Percentiles rank a stretch among this genome's conserved stretches.
Conservation (phyloP, 2,797 vertebrate genomes). For the Mycteria americana region DNA sequence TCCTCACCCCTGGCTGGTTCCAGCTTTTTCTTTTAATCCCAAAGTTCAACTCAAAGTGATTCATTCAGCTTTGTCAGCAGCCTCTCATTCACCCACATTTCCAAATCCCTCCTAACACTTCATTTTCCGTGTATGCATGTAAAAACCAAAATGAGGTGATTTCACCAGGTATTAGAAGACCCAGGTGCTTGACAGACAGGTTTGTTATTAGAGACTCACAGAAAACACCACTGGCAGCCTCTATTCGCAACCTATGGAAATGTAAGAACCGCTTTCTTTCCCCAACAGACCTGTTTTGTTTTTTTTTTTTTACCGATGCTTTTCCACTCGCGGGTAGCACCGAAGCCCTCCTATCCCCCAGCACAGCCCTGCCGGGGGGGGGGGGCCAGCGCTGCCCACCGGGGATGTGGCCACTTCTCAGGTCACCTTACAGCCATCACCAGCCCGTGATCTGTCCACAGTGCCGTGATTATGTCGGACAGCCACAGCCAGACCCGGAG, state of each 20-base stretch:
- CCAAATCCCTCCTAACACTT: neutral
- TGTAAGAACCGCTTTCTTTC: neutral
- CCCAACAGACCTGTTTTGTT: neutral
- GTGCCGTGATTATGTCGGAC: fast-evolving
- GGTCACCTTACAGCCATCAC: neutral
- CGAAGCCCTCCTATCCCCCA: neutral
- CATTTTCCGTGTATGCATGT: neutral
- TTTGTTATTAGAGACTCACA: neutral
- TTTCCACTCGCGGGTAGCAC: neutral
- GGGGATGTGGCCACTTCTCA: neutral
- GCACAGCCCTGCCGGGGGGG: neutral
- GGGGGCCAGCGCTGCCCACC: neutral
- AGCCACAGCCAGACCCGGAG: neutral
- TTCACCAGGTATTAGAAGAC: neutral
- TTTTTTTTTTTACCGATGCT: neutral
- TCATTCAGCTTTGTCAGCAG: neutral
- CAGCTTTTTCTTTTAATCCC: neutral
- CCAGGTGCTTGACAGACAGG: neutral
- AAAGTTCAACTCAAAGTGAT: neutral
- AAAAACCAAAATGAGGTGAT: neutral
- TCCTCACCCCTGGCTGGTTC: neutral
- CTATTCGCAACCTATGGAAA: neutral
- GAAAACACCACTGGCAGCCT: neutral
- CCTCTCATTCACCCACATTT: neutral
- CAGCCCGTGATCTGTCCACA: neutral